These are phyloP conservation scores for Paracentrotus lividus DNA, from an alignment of 53 echinoderm and acorn worm genomes.

Conservation along the genomic window DNA sequence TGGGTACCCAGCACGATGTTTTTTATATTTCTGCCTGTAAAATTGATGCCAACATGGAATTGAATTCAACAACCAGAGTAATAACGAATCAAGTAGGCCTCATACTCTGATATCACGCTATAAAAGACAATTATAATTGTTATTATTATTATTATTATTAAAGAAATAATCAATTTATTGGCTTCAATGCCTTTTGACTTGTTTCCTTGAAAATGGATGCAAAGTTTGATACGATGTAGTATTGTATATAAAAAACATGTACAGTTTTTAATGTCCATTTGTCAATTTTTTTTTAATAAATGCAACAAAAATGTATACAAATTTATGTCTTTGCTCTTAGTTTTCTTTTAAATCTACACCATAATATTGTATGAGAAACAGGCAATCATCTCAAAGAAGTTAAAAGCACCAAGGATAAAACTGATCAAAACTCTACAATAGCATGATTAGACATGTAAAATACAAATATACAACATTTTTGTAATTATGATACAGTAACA, in stretches of 20 bases:
- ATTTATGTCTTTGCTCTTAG: neutral
- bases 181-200: neutral
- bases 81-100: too few relatives aligned
- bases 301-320: neutral
- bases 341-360: neutral
- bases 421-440: neutral
- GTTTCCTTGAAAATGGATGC: neutral
- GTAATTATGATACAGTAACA: neutral
- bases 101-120: too few relatives aligned
- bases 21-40: too few relatives aligned
- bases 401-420: neutral
- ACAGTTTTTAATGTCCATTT: neutral
- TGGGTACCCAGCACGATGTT: too few relatives aligned
- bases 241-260: neutral
- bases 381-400: neutral
- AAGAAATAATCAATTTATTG: neutral
- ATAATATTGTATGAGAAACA: neutral
- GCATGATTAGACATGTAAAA: neutral
- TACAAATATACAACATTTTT: neutral
- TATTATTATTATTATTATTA: too few relatives aligned
- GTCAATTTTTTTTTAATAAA: neutral
- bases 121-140: neutral
- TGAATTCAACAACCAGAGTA: too few relatives aligned
- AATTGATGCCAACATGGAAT: too few relatives aligned
- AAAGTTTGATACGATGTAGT: neutral